phyloP scores from a whole-genome alignment of 2,888 invertebrate species.

The Agrenia bidenticulata region DNA sequence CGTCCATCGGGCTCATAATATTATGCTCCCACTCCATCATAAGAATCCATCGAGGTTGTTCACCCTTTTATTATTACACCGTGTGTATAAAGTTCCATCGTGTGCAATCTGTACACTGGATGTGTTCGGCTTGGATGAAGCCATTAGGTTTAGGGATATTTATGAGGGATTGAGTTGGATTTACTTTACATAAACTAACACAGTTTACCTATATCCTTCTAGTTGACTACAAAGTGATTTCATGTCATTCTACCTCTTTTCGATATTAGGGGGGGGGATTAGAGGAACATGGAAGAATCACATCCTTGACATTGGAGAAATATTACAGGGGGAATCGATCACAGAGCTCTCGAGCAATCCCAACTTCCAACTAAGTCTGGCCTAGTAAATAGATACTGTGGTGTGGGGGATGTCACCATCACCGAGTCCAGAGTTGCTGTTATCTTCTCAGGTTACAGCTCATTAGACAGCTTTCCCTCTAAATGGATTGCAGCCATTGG shows the following conservation, averaged over 20 bases:
- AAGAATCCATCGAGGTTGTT: too few species aligned
- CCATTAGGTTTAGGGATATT: slow-evolving; percentile 6
- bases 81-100: too few species aligned
- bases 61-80: too few species aligned
- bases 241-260: background rate
- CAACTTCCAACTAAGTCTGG: too few species aligned
- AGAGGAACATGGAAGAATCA: slow-evolving; percentile 6
- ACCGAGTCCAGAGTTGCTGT: background rate
- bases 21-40: too few species aligned
- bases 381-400: too few species aligned
- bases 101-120: too few species aligned
- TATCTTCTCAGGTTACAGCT: slow-evolving; percentile 18
- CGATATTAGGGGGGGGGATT: background rate
- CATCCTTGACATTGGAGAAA: slow-evolving; percentile 17
- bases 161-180: slow-evolving; percentile 18
- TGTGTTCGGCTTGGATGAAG: too few species aligned
- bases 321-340: too few species aligned
- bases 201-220: background rate
- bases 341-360: too few species aligned
- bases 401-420: slow-evolving; percentile 13
- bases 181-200: background rate
- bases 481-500: slow-evolving; percentile 17
- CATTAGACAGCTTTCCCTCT: slow-evolving; percentile 14
- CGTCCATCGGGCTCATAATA: too few species aligned
- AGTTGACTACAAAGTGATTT: background rate